Evolutionary conservation across 2,113 vertebrate species (phyloP).

Genomic region (Aythya baeri): DNA sequence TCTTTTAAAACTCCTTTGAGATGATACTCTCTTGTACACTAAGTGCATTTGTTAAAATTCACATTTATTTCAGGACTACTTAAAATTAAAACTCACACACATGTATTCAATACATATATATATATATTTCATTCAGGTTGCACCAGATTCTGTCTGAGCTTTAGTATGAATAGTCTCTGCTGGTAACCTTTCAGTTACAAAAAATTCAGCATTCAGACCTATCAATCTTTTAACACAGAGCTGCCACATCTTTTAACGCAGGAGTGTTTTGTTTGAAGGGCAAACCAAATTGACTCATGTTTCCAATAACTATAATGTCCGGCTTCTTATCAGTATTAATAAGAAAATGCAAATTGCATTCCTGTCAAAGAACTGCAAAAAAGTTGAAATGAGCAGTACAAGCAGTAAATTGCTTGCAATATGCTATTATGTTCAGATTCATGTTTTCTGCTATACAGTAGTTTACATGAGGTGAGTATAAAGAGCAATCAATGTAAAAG

Average conservation of each 20-base stretch:
- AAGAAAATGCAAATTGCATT: slow-evolving; percentile 65
- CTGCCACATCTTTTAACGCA: slow-evolving; percentile 52
- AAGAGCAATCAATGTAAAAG: slow-evolving; percentile 15
- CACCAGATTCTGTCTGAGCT: neutral
- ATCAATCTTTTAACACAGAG: slow-evolving; percentile 44
- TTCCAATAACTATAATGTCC: slow-evolving; percentile 54
- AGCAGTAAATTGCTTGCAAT: slow-evolving; percentile 50
- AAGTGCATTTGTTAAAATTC: neutral
- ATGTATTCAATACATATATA: neutral
- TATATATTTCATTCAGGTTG: neutral
- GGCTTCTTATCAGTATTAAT: slow-evolving; percentile 56
- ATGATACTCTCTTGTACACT: neutral
- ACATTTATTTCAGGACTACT: neutral
- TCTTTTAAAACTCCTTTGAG: neutral
- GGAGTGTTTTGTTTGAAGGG: slow-evolving; percentile 57
- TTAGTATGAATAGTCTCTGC: slow-evolving; percentile 11
- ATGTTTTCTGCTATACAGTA: slow-evolving; percentile 29
- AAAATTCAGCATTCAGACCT: slow-evolving; percentile 41
- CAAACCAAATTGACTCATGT: slow-evolving; percentile 64
- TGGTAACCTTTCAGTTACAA: slow-evolving; percentile 51
- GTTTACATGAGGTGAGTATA: slow-evolving; percentile 40
- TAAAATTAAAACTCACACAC: neutral
- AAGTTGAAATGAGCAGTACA: slow-evolving; percentile 11
- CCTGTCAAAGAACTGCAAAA: slow-evolving; percentile 44
- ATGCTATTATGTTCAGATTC: slow-evolving; percentile 40